Evolutionary conservation across 2,113 vertebrate species (phyloP), one percentile per base, ranked within the genome.

Genomic region (Cyrtonyx montezumae): DNA sequence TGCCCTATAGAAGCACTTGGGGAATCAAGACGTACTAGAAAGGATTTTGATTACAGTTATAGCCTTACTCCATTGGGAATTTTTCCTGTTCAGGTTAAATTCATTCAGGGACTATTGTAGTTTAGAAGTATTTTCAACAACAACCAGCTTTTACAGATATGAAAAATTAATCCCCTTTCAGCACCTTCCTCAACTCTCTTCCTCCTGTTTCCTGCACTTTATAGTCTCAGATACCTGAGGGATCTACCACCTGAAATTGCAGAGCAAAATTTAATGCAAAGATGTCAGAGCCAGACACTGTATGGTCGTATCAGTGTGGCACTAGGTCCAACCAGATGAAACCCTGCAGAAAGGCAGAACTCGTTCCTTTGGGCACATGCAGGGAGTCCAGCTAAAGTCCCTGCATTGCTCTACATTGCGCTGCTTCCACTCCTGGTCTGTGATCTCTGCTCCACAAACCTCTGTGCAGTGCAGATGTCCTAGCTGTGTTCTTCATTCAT

Each of bases 361-460:
- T 80, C 43, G 9, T 32, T 73, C 53, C 37, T 59, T 34, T 32
- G 19, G 48, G 8, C n/a, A 28, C 7, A 7, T 14, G 15, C 15
- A 28, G 19, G 43, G 43, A 63, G n/a, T 26, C 3, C 59, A 80
- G n/a, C 36, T 56, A 16, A 13, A n/a, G 28, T 28, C 28, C 11
- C n/a, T 46, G 46, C 18, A 6, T 19, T n/a, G 18, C 32, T 55
- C 19, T n/a, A 26, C 49, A 36, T 4, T 0, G 2, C 2, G 8
- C 51, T 71, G 11, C 42, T 51, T 80, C 0, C 0, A 28, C 9
- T n/a, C 32, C 42, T 34, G 5, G 4, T 46, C 37, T 63, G 11
- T 36, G 28, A 19, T 30, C 58, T 63, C 42, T 42, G 42, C 25
- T 71, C 20, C 51, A 8, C 32, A 20, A 23, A 9, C 6, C 11